Base-by-base conservation (phyloP, 2,797 vertebrate species). In the Fratercula arctica region DNA sequence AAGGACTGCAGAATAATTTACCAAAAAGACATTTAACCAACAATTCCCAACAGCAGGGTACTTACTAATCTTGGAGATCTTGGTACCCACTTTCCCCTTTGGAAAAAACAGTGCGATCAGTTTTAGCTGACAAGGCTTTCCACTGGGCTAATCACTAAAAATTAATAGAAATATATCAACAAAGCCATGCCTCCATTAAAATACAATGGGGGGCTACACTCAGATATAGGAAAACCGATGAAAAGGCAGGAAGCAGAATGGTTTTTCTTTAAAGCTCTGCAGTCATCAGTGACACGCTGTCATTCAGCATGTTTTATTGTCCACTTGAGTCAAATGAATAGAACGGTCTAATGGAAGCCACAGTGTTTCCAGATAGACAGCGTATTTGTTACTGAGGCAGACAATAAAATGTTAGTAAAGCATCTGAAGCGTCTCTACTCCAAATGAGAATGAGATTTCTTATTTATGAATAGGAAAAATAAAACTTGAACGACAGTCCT, bases 241-340 rank as follows among this genome's bases (percentile, higher is more conserved):
- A 87, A 94, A 90, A 87, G 33, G 68, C 60, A 94, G 60, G n/a
- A 87, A 60, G 39, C 37, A 85, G 53, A 87, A 72, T 39, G 60
- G 1, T 43, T 87, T 90, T 85, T 50, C 78, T 95, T 92, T 68
- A 89, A 72, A 92, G 84, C 57, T 85, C 23, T 75, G 37, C 39
- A 75, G 84, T 59, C 73, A 79, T 66, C 89, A 94, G 76, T 95
- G 89, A 66, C 90, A 93, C 1, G 1, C 83, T 92, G 93, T 96
- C 84, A 90, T 91, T 96, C 81, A 89, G 75, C 41, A 54, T 83
- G 68, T 74, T 95, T 94, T 89, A 95, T 73, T 96, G 92, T 82
- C 70, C 86, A 91, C 81, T 92, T 90, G 74, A 85, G 80, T 35
- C 78, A 89, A 89, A 87, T 75, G 37, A 93, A 95, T 39, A 87